Evolutionary conservation across 64 coral and sea anemone species (phyloP), one percentile per base, ranked within the genome.

Genomic region (Actinia tenebrosa): DNA sequence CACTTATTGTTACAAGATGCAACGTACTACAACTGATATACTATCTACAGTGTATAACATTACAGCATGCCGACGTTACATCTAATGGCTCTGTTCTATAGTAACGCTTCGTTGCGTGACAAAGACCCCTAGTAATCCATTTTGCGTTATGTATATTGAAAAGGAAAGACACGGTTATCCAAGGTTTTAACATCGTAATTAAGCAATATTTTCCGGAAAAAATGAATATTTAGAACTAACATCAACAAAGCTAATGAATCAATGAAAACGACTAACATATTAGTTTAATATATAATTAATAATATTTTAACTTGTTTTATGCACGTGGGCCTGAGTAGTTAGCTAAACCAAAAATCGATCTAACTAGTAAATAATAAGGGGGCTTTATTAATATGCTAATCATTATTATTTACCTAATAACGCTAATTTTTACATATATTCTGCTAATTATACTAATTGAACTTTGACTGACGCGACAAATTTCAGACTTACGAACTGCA

Each of bases 401-500:
- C 15, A 59, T 44, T 26, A 17, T 18, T 4, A 55, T 44, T 81
- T 6, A 58, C 2, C 45, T 43, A 83, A 83, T 64, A 13, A 62
- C 43, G 10, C 60, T 61, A 26, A 55, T 85, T n/a, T 37, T 85
- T 2, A 61, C 60, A n/a, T 43, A 50, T 50, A n/a, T 64, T 27
- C 43, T 75, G 11, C 69, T 75, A 75, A 75, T 75, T 75, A 42
- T 75, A 75, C 79, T 81, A 81, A 81, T 81, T 22, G 0, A 81
- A 25, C 44, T 81, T 81, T 81, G 79, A 81, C 79, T 45, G 17
- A 81, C 79, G 18, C 79, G 79, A 81, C 44, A 91, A 86, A 61
- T 96, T 96, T 90, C 94, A 96, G 94, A 93, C 60, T 25, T 96
- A 20, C 88, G 88, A 25, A 87, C 85, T 62, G 86, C 91, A 86